A percentile compares a stretch with the other conserved stretches of the same genome.
Conservation (phyloP, 2,797 vertebrate genomes). For the Percopsis omiscomaycus region DNA sequence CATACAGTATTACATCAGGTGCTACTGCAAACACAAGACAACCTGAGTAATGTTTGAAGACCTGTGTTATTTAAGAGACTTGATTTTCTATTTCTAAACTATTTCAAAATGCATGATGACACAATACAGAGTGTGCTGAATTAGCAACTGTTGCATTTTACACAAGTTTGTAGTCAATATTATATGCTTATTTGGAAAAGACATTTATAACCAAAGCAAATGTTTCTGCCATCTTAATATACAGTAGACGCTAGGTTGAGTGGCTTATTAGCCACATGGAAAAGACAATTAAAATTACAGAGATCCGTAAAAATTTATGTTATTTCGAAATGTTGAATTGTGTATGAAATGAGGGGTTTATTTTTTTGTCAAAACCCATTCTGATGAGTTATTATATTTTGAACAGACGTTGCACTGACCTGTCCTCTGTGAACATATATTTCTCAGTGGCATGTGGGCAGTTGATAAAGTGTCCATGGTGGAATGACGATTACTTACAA, state of each 20-base stretch:
- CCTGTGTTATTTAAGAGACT: background rate
- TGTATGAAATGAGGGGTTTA: too few relatives aligned
- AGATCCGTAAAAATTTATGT: too few relatives aligned
- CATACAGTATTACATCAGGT: slow-evolving; percentile 10
- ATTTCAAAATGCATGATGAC: too few relatives aligned
- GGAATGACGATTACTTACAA: slow-evolving; percentile 39
- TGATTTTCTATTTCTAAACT: too few relatives aligned
- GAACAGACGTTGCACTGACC: slow-evolving; percentile 5
- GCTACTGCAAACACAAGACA: background rate
- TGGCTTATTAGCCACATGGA: too few relatives aligned
- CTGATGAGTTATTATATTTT: background rate
- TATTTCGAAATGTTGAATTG: too few relatives aligned
- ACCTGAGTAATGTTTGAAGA: background rate
- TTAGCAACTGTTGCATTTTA: too few relatives aligned
- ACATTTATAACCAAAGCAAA: background rate
- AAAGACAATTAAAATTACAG: too few relatives aligned
- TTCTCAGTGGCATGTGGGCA: slow-evolving; percentile 1
- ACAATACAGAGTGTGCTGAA: too few relatives aligned
- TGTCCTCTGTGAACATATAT: slow-evolving; percentile 28
- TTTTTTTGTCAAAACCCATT: too few relatives aligned
- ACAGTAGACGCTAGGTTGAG: too few relatives aligned
- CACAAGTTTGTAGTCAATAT: background rate
- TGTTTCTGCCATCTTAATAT: too few relatives aligned
- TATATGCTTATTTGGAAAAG: background rate
- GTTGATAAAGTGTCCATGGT: slow-evolving; percentile 31